Percentiles rank a stretch among this genome's conserved stretches.
These are phyloP conservation scores for Tapirus indicus DNA, from an alignment of 2,797 vertebrate genomes.

Conservation along the genomic window DNA sequence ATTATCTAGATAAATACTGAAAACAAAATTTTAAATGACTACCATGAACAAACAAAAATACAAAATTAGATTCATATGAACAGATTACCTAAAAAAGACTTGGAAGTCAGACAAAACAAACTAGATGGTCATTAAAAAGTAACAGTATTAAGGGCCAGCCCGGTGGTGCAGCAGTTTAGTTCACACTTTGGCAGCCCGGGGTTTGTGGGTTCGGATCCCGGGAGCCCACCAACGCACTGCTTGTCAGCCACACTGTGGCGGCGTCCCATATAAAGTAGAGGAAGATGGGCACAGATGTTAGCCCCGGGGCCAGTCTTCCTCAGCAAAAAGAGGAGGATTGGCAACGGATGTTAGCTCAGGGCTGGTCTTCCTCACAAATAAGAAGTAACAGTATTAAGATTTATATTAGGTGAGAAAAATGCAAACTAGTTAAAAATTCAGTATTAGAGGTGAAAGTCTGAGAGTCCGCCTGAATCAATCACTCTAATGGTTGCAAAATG, in stretches of 20 bases:
- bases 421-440: constrained; percentile 21
- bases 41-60: not conserved
- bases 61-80: not conserved
- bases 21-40: not conserved
- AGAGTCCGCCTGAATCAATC: not conserved
- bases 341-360: too few species aligned
- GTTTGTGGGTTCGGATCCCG: too few species aligned
- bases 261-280: too few species aligned
- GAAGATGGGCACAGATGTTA: too few species aligned
- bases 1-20: not conserved
- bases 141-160: too few species aligned
- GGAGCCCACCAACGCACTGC: too few species aligned
- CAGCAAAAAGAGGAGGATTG: too few species aligned
- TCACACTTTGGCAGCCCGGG: too few species aligned
- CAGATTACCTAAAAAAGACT: not conserved
- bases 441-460: not conserved
- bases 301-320: too few species aligned
- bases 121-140: not conserved
- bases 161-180: too few species aligned
- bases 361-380: too few species aligned
- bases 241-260: too few species aligned
- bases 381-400: not conserved
- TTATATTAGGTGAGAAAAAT: not conserved
- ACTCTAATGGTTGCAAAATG: not conserved
- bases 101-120: not conserved